Evolutionary conservation across 2,113 vertebrate species (phyloP).

Genomic region (rat (Rattus norvegicus)): GRCr8 NC_086029.1:24971001-24971500

Average conservation of each 20-base stretch:
- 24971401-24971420: not conserved
- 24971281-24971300: not conserved
- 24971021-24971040: not conserved
- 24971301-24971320: conserved; percentile 6
- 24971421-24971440: not conserved
- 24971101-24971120: not conserved
- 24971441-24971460: not conserved
- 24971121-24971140: not conserved
- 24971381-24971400: not conserved
- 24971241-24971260: not conserved
- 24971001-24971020: not conserved
- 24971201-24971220: not conserved
- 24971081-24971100: not conserved
- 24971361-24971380: not conserved
- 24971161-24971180: not conserved
- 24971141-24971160: not conserved
- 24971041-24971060: not conserved
- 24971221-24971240: too few relatives aligned
- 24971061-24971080: not conserved
- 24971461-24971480: not conserved
- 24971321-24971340: not conserved
- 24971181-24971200: not conserved
- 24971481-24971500: not conserved
- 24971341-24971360: not conserved
- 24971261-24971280: not conserved